Base-by-base conservation (phyloP, 92 coral and sea anemone species). In the Heliopora coerulea region DNA sequence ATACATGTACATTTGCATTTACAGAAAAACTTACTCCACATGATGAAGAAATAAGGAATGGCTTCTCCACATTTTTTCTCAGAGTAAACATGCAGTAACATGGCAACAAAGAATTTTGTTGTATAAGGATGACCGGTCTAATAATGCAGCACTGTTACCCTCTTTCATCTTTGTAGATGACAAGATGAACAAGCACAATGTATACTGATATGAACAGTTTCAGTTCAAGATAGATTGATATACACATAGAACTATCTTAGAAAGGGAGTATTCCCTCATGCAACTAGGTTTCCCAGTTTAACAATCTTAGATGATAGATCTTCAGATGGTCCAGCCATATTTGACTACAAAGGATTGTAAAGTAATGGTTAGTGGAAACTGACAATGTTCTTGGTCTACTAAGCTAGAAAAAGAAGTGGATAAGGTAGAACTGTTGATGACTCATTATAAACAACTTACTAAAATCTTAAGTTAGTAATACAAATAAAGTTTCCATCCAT, bases 211-310 rank as follows among this genome's bases (percentile, higher is more conserved):
- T 37, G 42, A 12, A 37, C 42, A 12, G 42, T 37, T 15, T 46
- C 15, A 6, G n/a, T 46, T 46, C n/a, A 46, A 46, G 52, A 46
- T 15, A 2, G n/a, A 46, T 15, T 46, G 17, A 46, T 2, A 15
- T 46, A 46, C 15, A 15, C 42, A 12, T 37, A 37, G 12, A 5
- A 37, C 52, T 46, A 15, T 8, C 33, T 56, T 23, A 56, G 6
- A 14, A 14, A 68, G 75, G 75, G 75, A 68, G 26, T 68, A 1
- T 66, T 31, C 75, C 75, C 75, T 50, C 75, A 68, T 68, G 75
- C 75, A 68, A 31, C 25, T 26, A 48, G 23, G 33, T 29, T 28
- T 15, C 15, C 3, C 23, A 56, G 61, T 17, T 23, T 14, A 56
- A 3, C 7, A 7, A 28, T 14, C 3, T 14, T 23, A 56, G 61